Base-by-base conservation (phyloP, 2,113 vertebrate species). In the Promerops cafer region DNA sequence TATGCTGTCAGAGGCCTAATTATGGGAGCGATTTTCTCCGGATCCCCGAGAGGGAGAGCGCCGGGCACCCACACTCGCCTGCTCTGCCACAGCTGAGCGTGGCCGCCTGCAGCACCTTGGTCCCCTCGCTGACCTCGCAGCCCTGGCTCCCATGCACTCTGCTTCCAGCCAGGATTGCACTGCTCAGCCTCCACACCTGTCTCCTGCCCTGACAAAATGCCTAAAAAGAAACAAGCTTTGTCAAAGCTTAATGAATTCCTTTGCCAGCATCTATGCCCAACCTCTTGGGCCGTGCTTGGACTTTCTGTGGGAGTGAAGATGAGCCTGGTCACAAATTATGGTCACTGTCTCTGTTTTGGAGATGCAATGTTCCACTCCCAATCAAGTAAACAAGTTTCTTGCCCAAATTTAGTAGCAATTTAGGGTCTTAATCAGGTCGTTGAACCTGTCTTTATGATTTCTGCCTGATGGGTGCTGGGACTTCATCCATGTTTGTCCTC, bases 21-120 rank as follows among this genome's bases (percentile, higher is more conserved):
- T 96, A 90, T 6, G 52, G 83, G 82, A 92, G 89, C 86, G 89
- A 95, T 96, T 96, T 97, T 94, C 79, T 87, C 28, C n/a, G 13
- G 83, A 79, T 79, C 93, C 57, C 68, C 6, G 10, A 91, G 78
- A 80, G 44, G 68, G 59, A 94, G 64, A 71, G 82, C 42, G 8
- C 30, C 0, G 1, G 87, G 91, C 92, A 92, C 35, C 37, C 27
- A 3, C 70, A 31, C 71, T 16, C 3, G 11, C 28, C 87, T 60
- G 30, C 85, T 16, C 10, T 1, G 27, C 78, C 68, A 30, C 50
- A 2, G 0, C 16, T 26, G 47, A 56, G 40, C 4, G 44, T 7
- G 80, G 56, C 21, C 52, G 64, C 72, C n/a, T 11, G 6, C 1
- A 39, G 5, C n/a, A 44, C 40, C 76, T 15, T 17, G 9, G 35